Evolutionary conservation across 2,797 vertebrate species (phyloP), one percentile per base, ranked within the genome.

Genomic region (Scleropages formosus): DNA sequence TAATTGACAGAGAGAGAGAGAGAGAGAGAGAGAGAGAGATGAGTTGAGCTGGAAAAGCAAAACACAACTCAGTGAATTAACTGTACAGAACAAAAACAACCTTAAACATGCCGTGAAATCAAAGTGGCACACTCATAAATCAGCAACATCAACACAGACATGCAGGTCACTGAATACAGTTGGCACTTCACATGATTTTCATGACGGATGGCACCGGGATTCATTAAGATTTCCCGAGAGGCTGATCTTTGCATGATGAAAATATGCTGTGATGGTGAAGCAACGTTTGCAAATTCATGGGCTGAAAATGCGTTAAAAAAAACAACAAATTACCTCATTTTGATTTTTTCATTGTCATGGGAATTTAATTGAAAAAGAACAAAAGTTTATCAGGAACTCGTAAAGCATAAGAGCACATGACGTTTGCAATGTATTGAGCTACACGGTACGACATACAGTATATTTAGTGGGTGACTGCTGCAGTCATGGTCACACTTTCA

Each of bases 1-100:
- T 93, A 91, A 89, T 91, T 88, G 84, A 85, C 85, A 83, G 82
- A 93, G 85, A 89, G 87, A 88, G 78, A 71, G 82, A 78, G 81
- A 78, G 83, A 82, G 70, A 75, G 1, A 85, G 70, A 44, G 26
- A 65, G 62, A 26, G 73, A 75, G 1, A 84, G 70, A 79, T 87
- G 80, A 87, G 31, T 82, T 87, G 79, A 82, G 80, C 80, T 82
- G 83, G 78, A 77, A 24, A 51, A 83, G 4, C 47, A 60, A 82
- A 53, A 79, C 77, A 82, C n/a, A 76, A 6, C 26, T 67, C 81
- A 80, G 82, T 12, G n/a, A 3, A n/a, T 51, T 51, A 8, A 65
- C 51, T 84, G 77, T 74, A 85, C 78, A 81, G 83, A 78, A 68
- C 81, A 78, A 84, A 85, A 82, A 82, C 24, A 85, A 84, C 86